These are phyloP conservation scores for Epizoanthus ramosus DNA, from an alignment of 92 coral and sea anemone species.

Conservation along the genomic window DNA sequence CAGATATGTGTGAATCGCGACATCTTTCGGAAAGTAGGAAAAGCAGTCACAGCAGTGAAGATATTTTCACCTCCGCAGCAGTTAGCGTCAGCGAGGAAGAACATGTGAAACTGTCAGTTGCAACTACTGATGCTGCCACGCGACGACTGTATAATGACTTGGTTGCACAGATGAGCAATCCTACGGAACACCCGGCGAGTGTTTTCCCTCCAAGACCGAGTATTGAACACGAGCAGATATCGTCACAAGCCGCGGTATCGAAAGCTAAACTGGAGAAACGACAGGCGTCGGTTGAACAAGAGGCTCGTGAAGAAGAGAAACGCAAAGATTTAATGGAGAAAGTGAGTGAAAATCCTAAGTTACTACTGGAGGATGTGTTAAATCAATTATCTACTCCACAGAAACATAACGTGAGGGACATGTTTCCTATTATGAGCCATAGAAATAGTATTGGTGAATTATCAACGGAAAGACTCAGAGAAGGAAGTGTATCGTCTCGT, in stretches of 20 bases:
- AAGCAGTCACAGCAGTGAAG: neutral
- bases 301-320: conserved; percentile 39
- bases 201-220: conserved; percentile 51
- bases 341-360: conserved; percentile 13
- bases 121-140: conserved; percentile 33
- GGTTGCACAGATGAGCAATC: conserved; percentile 61
- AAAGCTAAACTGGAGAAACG: neutral
- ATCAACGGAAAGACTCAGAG: conserved; percentile 17
- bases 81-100: neutral
- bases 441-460: conserved; percentile 30
- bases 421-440: conserved; percentile 23
- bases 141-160: conserved; percentile 61
- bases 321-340: conserved; percentile 30
- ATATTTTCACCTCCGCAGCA: neutral
- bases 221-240: conserved; percentile 3
- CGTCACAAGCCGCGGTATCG: neutral
- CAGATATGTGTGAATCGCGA: neutral
- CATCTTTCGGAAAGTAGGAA: neutral
- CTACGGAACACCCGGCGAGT: conserved; percentile 47
- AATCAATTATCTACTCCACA: conserved; percentile 36
- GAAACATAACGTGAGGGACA: conserved; percentile 26
- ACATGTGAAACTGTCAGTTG: neutral
- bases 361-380: conserved; percentile 23
- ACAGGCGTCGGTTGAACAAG: conserved; percentile 13
- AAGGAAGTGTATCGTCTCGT: neutral